phyloP scores from a whole-genome alignment of 2,113 vertebrate species.

The Dipodomys stephensi region DNA sequence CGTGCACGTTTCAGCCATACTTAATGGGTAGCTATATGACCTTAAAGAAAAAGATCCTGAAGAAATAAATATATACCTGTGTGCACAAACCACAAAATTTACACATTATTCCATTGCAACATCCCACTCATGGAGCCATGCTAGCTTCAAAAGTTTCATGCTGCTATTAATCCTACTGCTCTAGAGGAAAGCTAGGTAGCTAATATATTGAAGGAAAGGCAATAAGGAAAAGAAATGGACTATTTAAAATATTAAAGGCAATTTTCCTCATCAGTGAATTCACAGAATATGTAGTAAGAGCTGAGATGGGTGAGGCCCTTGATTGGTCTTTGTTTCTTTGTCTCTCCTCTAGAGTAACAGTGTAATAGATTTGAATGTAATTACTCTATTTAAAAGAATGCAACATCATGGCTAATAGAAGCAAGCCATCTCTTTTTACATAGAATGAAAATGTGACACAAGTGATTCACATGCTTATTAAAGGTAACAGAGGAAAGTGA shows the following conservation, averaged over 20 bases:
- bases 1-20: background rate
- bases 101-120: background rate
- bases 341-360: background rate
- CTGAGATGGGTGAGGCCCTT: background rate
- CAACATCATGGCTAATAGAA: too few relatives aligned
- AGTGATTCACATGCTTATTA: background rate
- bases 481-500: background rate
- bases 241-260: conserved; percentile 36
- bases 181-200: background rate
- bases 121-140: background rate
- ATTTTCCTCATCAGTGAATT: background rate
- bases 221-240: background rate
- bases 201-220: background rate
- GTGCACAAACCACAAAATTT: background rate
- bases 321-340: background rate
- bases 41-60: background rate
- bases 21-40: background rate
- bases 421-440: background rate
- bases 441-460: background rate
- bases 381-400: background rate
- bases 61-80: background rate
- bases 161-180: background rate
- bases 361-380: background rate
- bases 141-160: background rate
- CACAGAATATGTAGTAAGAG: background rate